These are phyloP conservation scores for Glossophaga mutica DNA, from an alignment of 2,797 vertebrate genomes.

Conservation along the genomic window DNA sequence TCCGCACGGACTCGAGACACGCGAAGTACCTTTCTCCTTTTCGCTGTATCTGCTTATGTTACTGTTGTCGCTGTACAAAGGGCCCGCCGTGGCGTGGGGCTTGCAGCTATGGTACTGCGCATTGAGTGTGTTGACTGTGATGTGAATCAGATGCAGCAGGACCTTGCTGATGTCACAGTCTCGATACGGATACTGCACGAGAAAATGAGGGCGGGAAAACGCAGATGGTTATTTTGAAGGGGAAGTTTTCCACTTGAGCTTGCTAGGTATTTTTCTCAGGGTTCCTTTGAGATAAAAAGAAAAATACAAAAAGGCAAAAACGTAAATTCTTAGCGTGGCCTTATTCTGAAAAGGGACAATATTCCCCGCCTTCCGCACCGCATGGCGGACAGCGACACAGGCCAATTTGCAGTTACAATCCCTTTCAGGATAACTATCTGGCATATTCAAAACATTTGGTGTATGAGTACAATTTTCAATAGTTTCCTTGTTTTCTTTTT, in stretches of 20 bases:
- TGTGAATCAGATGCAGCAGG: conserved; percentile 97
- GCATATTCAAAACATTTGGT: neutral
- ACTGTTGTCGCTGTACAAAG: conserved; percentile 98
- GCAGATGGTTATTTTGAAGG: conserved; percentile 26
- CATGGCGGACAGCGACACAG: neutral
- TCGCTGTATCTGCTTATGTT: conserved; percentile 99
- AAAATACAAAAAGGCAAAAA: neutral
- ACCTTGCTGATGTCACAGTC: conserved; percentile 98
- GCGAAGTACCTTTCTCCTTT: conserved; percentile 94
- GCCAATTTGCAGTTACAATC: neutral
- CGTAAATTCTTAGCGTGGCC: neutral
- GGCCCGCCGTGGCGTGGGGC: conserved; percentile 94
- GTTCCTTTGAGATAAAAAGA: neutral
- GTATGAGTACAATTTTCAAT: neutral
- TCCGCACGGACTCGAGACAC: neutral
- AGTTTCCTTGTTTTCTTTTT: neutral
- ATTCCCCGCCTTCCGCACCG: neutral
- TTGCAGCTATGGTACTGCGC: conserved; percentile 99
- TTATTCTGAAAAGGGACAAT: neutral
- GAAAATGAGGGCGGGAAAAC: conserved; percentile 36
- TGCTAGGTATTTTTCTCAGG: neutral
- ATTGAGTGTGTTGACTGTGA: conserved; percentile 98
- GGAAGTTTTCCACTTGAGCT: neutral
- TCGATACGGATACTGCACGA: conserved; percentile 95
- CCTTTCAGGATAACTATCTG: neutral